Conservation (phyloP, 2,113 vertebrate genomes). For the Rhinopomastus cyanomelas region DNA sequence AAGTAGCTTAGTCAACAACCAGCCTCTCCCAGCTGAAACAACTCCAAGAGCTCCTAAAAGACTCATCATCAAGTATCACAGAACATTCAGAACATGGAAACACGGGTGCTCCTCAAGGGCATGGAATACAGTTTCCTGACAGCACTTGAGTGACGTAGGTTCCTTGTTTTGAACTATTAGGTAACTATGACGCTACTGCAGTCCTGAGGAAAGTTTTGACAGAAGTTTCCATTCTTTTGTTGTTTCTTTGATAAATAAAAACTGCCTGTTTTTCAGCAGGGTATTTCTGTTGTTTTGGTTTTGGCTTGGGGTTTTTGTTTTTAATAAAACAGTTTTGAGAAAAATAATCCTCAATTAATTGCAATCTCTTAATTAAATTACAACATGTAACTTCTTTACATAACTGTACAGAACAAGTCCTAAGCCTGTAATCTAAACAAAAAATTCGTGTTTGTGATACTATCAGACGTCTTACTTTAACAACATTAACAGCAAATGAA, state of each 20-base stretch:
- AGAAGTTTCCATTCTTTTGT: background rate
- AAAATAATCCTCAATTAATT: background rate
- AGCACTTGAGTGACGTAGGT: background rate
- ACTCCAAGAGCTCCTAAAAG: background rate
- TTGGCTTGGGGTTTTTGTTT: background rate
- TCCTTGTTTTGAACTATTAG: background rate
- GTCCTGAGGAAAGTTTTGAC: background rate
- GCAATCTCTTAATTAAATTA: background rate
- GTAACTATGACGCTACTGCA: background rate
- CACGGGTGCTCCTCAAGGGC: fast-evolving
- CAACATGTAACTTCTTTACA: background rate
- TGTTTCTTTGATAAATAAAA: background rate
- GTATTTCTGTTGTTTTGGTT: no score
- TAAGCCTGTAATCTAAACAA: background rate
- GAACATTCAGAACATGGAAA: background rate
- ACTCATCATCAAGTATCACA: background rate
- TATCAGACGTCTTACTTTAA: background rate
- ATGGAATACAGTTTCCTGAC: background rate
- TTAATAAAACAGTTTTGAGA: background rate
- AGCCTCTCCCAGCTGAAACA: background rate
- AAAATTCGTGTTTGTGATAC: background rate
- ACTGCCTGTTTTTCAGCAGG: background rate
- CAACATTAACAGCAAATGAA: background rate
- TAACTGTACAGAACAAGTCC: background rate
- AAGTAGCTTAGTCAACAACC: background rate